Base-by-base conservation (phyloP, 2,888 invertebrate genomes). In the Ophion costatus region DNA sequence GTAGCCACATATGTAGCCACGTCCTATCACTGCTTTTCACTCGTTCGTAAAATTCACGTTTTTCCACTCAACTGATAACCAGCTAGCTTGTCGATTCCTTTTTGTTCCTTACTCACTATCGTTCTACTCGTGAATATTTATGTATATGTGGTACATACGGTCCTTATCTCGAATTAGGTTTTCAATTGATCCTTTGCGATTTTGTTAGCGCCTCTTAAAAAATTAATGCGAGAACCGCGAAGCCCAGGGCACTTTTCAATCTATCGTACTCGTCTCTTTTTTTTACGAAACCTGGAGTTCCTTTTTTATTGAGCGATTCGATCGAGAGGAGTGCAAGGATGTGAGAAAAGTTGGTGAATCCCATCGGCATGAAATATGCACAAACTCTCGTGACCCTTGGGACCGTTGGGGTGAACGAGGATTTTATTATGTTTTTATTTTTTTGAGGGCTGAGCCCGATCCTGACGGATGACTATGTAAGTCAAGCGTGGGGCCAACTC, bases 51-150 rank as follows among this genome's bases (percentile, higher is more conserved):
- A 80, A 80, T 59, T 80, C 63, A 14, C 42, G 57, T 70, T 80
- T 82, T 79, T 83, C 71, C 45, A 33, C 59, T 42, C 69, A 71
- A 66, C 75, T 29, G 83, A 66, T 83, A 82, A 78, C 73, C 66
- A 64, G 45, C 74, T 63, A 11, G 24, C 1, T 2, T 20, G 38
- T 51, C n/a, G 42, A 1, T 42, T 24, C 22, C 17, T 24, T 42
- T n/a, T 24, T 42, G 29, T 74, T 64, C 33, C 59, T 6, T 57
- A 22, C 1, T 10, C 29, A n/a, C 56, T 71, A 11, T 33, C 38
- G 9, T 9, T 38, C 38, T 9, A 38, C 38, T 38, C 9, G 9
- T 38, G 7, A 7, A 38, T 38, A 38, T 38, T 1, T 38, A 1
- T 38, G 7, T 38, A 38, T 38, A 38, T 9, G 38, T 38, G 38